Percentiles rank a stretch among this genome's conserved stretches.
These are phyloP conservation scores for Linhomoeus sp. DNA, from an alignment of 2,888 invertebrate species.

Conservation along the genomic window DNA sequence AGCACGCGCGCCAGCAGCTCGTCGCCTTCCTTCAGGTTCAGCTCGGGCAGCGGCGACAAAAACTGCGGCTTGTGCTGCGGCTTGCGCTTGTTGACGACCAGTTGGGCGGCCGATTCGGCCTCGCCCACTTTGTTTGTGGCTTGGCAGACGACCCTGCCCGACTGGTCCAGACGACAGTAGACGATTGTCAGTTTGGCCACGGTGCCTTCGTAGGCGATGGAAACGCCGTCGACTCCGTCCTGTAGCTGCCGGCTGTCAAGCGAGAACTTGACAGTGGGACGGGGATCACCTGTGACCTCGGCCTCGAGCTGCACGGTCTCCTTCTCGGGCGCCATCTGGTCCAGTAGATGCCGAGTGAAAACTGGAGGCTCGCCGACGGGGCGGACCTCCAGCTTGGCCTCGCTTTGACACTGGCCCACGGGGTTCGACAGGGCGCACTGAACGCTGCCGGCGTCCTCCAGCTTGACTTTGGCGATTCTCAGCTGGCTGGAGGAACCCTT, in stretches of 20 bases:
- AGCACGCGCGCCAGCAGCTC: conserved; percentile 62
- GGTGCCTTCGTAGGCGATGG: conserved; percentile 8
- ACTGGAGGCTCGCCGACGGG: too few species aligned
- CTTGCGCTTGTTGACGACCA: conserved; percentile 14
- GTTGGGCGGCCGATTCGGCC: conserved; percentile 40
- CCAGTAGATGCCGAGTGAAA: too few species aligned
- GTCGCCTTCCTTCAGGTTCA: conserved; percentile 62
- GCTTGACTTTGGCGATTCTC: too few species aligned
- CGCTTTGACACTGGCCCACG: too few species aligned
- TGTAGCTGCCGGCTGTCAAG: conserved; percentile 17
- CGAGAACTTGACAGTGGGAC: conserved; percentile 10
- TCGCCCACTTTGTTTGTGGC: conserved; percentile 35
- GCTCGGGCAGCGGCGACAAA: conserved; percentile 26
- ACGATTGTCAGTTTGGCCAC: neutral
- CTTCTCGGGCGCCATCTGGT: neutral
- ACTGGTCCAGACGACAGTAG: neutral
- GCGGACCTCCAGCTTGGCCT: too few species aligned
- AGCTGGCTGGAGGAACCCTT: too few species aligned
- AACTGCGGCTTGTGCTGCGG: conserved; percentile 22
- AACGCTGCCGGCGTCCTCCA: too few species aligned
- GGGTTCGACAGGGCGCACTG: too few species aligned
- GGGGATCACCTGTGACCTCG: neutral
- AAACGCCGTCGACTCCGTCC: conserved; percentile 19
- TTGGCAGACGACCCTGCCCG: conserved; percentile 1
- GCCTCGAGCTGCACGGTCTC: neutral